Conservation (phyloP, 1,140 invertebrate genomes). For the Anadara kagoshimensis region DNA sequence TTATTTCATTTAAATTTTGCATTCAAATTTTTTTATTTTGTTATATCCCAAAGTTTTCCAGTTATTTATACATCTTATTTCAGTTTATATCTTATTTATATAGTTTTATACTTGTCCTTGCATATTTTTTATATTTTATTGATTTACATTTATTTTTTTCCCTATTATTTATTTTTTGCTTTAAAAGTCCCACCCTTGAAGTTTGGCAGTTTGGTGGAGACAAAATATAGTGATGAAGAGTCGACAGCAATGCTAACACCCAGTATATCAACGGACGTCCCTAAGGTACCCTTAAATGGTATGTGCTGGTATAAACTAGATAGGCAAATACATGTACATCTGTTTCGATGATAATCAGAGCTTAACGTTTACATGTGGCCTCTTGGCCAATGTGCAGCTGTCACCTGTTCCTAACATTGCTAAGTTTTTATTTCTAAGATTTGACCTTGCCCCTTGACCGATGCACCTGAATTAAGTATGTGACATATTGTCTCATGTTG, state of each 20-base stretch:
- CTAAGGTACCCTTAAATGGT: constrained; percentile 63
- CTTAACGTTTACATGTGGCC: too few relatives aligned
- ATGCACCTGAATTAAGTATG: too few relatives aligned
- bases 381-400: too few relatives aligned
- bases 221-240: constrained; percentile 62
- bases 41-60: not conserved
- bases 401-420: too few relatives aligned
- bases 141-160: too few relatives aligned
- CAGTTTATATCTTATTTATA: not conserved
- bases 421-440: too few relatives aligned
- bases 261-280: constrained; percentile 52
- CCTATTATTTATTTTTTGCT: not conserved
- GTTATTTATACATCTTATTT: not conserved
- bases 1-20: too few relatives aligned
- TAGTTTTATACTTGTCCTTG: not conserved
- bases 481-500: too few relatives aligned
- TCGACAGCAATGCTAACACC: constrained; percentile 59
- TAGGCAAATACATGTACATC: too few relatives aligned
- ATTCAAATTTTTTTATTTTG: not conserved
- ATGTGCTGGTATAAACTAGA: constrained; percentile 18
- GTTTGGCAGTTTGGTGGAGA: constrained; percentile 66
- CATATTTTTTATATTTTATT: constrained; percentile 1
- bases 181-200: constrained; percentile 60
- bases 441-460: too few relatives aligned
- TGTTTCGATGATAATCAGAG: too few relatives aligned